Base-by-base conservation (phyloP, 2,113 vertebrate species). In the Pygoscelis antarcticus region DNA sequence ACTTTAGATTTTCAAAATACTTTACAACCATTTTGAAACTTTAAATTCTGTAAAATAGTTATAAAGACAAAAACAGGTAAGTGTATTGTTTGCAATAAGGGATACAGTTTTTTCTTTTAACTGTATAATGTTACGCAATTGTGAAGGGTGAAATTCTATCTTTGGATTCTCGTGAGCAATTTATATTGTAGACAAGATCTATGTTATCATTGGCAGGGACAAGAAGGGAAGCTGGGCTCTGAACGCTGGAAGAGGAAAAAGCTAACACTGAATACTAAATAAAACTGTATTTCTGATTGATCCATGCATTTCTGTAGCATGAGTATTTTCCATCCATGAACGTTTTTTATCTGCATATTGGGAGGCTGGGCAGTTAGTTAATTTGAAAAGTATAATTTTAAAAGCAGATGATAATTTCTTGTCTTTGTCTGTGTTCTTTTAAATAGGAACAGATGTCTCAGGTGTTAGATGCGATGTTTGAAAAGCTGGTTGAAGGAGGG, bases 391-490 rank as follows among this genome's bases (percentile, higher is more conserved):
- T 47, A 54, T 70, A 14, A 61, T 54, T 81, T 90, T 68, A 46
- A 91, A 83, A 87, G 51, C 30, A 83, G 66, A 46, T 51, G 8
- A 19, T 88, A 38, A 93, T 74, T 91, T 87, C 40, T 87, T 74
- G 38, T 75, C 26, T 95, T 89, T 87, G 21, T 78, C 36, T 61
- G 40, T 97, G 76, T 97, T 82, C 62, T 94, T 96, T 92, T 70
- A 40, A 94, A 98, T 79, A 99, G 99, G 99, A 99, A 82, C 98
- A 99, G 98, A 99, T 99, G 98, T 99, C 99, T 96, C 99, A 99
- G 97, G 99, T 99, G 83, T 98, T 99, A 97, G 99, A 99, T 96
- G 99, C 99, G 26, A 99, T 99, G 98, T 99, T 99, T 98, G 99
- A 99, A 98, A 99, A 99, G 97, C 96, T 98, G 90, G 98, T 99